A percentile compares a stretch with the other conserved stretches of the same genome.
These are phyloP conservation scores for Dolichoris vasculosae DNA, from an alignment of 1,140 invertebrate species.

Conservation along the genomic window DNA sequence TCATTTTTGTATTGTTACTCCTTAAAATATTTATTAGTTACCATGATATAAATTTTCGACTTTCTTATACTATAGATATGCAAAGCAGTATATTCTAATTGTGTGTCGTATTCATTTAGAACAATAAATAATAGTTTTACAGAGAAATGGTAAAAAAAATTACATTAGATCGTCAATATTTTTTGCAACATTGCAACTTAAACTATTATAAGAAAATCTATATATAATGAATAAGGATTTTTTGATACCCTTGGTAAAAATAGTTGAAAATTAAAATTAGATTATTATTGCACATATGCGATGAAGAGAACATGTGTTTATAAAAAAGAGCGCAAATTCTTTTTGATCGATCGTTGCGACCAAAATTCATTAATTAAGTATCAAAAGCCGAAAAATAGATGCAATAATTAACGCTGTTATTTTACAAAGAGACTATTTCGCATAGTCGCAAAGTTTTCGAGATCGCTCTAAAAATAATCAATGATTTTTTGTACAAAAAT, in stretches of 20 bases:
- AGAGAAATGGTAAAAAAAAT: conserved; percentile 30
- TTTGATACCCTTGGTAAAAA: conserved; percentile 21
- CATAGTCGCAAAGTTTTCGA: background rate
- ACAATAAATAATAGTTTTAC: conserved; percentile 29
- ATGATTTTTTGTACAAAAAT: too few relatives aligned
- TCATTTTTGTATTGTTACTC: background rate
- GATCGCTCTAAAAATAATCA: background rate
- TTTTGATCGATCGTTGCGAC: too few relatives aligned
- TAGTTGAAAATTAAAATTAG: background rate
- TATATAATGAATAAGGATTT: conserved; percentile 50
- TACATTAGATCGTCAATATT: conserved; percentile 13
- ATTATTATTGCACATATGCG: background rate
- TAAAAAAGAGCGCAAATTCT: background rate
- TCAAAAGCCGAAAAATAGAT: too few relatives aligned
- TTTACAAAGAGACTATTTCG: background rate
- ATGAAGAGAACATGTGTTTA: background rate
- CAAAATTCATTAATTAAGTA: background rate
- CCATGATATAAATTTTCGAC: background rate
- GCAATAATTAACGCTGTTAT: background rate
- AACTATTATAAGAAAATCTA: conserved; percentile 33
- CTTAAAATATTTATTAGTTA: conserved; percentile 1
- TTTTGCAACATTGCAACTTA: conserved; percentile 1
- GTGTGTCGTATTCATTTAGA: conserved; percentile 20
- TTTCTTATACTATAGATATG: background rate
- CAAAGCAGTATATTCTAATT: conserved; percentile 39